A percentile compares a stretch with the other conserved stretches of the same genome.
These are phyloP conservation scores for Anoncus sp. DNA, from an alignment of 2,888 invertebrate species.

Conservation along the genomic window DNA sequence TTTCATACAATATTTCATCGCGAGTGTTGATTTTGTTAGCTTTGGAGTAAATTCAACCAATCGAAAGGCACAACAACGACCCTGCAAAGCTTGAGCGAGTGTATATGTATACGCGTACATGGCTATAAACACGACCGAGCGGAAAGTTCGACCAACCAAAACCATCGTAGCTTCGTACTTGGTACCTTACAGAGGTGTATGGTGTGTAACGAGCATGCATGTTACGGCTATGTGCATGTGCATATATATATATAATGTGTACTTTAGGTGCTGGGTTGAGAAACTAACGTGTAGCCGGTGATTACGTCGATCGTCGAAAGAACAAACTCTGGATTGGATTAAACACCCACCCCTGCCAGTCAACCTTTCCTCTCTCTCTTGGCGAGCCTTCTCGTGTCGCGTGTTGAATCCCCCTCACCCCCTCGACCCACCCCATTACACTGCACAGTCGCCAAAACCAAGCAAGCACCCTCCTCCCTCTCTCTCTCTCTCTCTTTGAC, in stretches of 20 bases:
- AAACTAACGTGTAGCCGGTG: constrained; percentile 79
- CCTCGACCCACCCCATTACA: too few species aligned
- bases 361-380: constrained; percentile 33
- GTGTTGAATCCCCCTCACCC: constrained; percentile 44
- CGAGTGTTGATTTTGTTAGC: constrained; percentile 56
- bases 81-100: constrained; percentile 12
- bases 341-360: constrained; percentile 70
- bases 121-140: constrained; percentile 54
- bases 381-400: constrained; percentile 56
- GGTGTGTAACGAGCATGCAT: constrained; percentile 49
- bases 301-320: constrained; percentile 82
- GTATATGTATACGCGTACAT: not conserved
- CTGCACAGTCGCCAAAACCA: constrained; percentile 43
- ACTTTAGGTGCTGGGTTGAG: constrained; percentile 67
- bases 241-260: constrained; percentile 36
- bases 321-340: constrained; percentile 82
- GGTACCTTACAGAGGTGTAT: constrained; percentile 39
- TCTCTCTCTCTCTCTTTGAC: constrained; percentile 62
- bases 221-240: constrained; percentile 16
- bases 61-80: constrained; percentile 50
- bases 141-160: constrained; percentile 60
- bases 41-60: constrained; percentile 59
- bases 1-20: constrained; percentile 44
- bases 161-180: constrained; percentile 45
- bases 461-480: not conserved